Percentiles rank a stretch among this genome's conserved stretches.
Conservation (phyloP, 2,888 invertebrate genomes). For the Dryobotodes eremita region DNA sequence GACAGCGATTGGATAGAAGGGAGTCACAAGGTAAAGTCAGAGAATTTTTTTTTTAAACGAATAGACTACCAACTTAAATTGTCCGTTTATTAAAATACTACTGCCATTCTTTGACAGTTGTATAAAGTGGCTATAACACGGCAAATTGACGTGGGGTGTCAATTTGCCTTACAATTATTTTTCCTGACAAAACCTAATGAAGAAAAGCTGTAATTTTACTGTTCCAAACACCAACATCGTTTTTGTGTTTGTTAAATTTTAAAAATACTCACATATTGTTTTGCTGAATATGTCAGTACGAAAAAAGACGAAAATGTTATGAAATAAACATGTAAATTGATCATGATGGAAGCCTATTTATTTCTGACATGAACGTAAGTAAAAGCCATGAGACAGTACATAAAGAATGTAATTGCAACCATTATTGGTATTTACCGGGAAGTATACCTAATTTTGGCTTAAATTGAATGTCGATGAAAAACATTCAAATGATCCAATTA, state of each 20-base stretch:
- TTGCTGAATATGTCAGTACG: conserved; percentile 1
- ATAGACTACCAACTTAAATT: neutral
- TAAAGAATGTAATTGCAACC: neutral
- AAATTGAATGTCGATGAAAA: neutral
- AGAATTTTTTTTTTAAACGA: neutral
- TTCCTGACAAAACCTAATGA: neutral
- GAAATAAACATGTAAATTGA: neutral
- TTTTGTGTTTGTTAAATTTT: neutral
- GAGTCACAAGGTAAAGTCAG: too few species aligned
- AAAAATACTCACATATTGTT: conserved; percentile 25
- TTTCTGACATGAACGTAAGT: conserved; percentile 1
- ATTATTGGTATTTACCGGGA: conserved; percentile 6
- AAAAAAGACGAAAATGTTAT: conserved; percentile 1
- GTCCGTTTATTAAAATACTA: neutral
- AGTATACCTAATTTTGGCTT: neutral
- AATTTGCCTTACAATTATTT: neutral
- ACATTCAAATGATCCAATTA: neutral
- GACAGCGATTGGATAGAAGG: neutral
- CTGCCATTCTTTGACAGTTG: neutral
- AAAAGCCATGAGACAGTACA: neutral
- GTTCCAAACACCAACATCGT: neutral
- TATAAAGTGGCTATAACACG: neutral
- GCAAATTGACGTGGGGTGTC: neutral
- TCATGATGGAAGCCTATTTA: conserved; percentile 11
- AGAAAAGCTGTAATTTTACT: neutral